Percentiles rank a stretch among this genome's conserved stretches.
These are phyloP conservation scores for Phrynosoma platyrhinos DNA, from an alignment of 2,113 vertebrate genomes.

Conservation along the genomic window DNA sequence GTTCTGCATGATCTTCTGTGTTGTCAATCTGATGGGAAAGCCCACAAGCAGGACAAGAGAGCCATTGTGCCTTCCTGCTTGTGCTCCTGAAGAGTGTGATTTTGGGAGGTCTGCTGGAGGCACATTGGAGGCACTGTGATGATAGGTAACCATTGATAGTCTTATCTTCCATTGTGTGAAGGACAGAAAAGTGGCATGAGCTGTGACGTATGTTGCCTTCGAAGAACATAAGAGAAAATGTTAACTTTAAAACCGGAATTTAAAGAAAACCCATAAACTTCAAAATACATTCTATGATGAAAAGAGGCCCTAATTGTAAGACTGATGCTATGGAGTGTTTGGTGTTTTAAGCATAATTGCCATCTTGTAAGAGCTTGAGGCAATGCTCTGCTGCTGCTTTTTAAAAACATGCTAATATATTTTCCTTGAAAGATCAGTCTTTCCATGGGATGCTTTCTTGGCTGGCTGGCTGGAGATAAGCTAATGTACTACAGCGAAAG, in stretches of 20 bases:
- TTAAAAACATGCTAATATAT: neutral
- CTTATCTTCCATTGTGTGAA: no score
- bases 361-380: neutral
- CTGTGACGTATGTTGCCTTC: neutral
- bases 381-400: neutral
- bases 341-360: neutral
- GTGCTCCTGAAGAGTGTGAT: neutral
- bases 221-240: neutral
- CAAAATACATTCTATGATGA: neutral
- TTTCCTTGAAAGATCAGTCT: neutral
- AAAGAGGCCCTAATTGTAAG: neutral
- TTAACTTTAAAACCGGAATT: neutral
- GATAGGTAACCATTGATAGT: neutral
- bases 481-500: constrained; percentile 16
- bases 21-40: neutral
- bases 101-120: no score
- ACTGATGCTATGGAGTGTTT: neutral
- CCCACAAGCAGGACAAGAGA: neutral
- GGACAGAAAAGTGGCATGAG: neutral
- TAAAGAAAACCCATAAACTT: neutral
- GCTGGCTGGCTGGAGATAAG: constrained; percentile 22
- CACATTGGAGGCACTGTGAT: neutral
- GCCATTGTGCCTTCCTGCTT: neutral
- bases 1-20: neutral
- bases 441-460: neutral